These are phyloP conservation scores for Cheilosia vernalis DNA, from an alignment of 2,888 invertebrate genomes.

Conservation along the genomic window DNA sequence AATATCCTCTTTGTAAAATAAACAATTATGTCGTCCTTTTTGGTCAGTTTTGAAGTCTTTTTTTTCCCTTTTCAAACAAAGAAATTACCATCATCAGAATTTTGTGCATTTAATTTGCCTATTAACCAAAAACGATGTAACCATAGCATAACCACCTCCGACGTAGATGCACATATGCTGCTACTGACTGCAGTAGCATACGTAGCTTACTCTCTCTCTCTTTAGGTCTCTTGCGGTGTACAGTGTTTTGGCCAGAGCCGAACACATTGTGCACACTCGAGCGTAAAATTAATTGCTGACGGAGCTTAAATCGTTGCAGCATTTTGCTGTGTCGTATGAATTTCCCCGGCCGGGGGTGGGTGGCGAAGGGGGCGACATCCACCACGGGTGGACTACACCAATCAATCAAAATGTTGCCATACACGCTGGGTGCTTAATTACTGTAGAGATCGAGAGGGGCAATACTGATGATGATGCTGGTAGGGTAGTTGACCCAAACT, in stretches of 20 bases:
- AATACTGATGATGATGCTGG: slow-evolving; percentile 23
- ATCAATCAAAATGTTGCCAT: slow-evolving; percentile 72
- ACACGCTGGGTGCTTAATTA: slow-evolving; percentile 64
- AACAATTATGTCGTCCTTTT: slow-evolving; percentile 63
- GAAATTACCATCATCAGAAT: slow-evolving; percentile 60
- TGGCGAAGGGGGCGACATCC: slow-evolving; percentile 28
- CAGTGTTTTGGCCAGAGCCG: slow-evolving; percentile 59
- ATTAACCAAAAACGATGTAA: slow-evolving; percentile 66
- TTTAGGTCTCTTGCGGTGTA: slow-evolving; percentile 45
- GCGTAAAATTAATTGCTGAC: slow-evolving; percentile 76
- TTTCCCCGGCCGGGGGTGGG: slow-evolving; percentile 50
- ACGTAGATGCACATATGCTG: slow-evolving; percentile 30
- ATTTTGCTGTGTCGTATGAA: slow-evolving; percentile 73
- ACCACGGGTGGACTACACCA: slow-evolving; percentile 61
- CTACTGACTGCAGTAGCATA: slow-evolving; percentile 29
- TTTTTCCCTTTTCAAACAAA: neutral
- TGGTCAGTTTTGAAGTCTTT: slow-evolving; percentile 2
- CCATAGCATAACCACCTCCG: slow-evolving; percentile 24
- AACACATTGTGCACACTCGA: slow-evolving; percentile 75
- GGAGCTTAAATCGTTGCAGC: slow-evolving; percentile 73
- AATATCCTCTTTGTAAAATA: slow-evolving; percentile 58
- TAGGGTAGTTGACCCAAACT: slow-evolving; percentile 50
- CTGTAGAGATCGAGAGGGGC: slow-evolving; percentile 13
- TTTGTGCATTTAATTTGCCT: slow-evolving; percentile 73
- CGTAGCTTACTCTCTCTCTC: slow-evolving; percentile 38